Evolutionary conservation across 2,797 vertebrate species (phyloP).

Genomic region (Tiaroga cobitis): DNA sequence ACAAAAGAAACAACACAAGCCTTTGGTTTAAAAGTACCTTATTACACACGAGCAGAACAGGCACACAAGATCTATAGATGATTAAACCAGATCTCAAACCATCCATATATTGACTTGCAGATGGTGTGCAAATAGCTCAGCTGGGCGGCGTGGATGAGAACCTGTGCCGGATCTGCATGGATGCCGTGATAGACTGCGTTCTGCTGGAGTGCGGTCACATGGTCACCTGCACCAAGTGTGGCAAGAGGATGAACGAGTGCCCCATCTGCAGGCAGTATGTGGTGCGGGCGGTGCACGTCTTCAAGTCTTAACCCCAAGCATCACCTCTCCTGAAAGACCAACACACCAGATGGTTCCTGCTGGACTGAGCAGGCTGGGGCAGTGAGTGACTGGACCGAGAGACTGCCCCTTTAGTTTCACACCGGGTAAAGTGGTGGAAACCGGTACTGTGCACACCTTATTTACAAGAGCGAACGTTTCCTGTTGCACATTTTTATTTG

Average conservation of each 20-base stretch:
- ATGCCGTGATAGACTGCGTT: slow-evolving; percentile 95
- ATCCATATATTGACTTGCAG: slow-evolving; percentile 72
- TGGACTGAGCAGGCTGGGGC: background rate
- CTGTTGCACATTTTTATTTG: slow-evolving; percentile 9
- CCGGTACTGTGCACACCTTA: slow-evolving; percentile 17
- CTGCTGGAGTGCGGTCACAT: slow-evolving; percentile 98
- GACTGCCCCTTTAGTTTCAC: slow-evolving; percentile 15
- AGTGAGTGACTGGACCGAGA: background rate
- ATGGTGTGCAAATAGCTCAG: slow-evolving; percentile 82
- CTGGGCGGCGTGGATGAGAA: slow-evolving; percentile 88
- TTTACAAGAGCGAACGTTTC: background rate
- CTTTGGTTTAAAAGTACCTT: no score
- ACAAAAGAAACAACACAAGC: background rate
- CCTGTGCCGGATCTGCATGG: slow-evolving; percentile 98
- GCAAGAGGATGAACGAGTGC: slow-evolving; percentile 98
- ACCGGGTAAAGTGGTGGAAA: background rate
- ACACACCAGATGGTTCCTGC: slow-evolving; percentile 1
- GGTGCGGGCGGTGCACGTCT: slow-evolving; percentile 95
- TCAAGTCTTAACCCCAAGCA: slow-evolving; percentile 84
- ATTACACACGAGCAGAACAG: background rate
- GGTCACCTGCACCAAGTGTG: slow-evolving; percentile 98
- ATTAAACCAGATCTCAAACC: background rate
- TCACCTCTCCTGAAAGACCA: background rate
- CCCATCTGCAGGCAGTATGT: slow-evolving; percentile 99
- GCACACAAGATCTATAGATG: background rate